phyloP scores from a whole-genome alignment of 2,797 vertebrate species.

The Florisuga fusca region DNA sequence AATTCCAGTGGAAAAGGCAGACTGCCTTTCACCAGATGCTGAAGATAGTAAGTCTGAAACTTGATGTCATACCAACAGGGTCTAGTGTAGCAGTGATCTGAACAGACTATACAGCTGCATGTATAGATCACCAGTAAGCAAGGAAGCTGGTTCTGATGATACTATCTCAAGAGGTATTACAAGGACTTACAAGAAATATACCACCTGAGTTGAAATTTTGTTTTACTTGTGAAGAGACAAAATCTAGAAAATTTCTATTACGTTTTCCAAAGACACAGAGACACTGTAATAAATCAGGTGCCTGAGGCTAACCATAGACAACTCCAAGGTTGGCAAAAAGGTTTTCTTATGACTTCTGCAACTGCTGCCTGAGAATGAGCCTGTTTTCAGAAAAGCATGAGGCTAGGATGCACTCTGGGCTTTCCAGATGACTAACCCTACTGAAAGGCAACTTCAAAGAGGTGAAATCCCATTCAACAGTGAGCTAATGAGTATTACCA shows the following conservation, averaged over 20 bases:
- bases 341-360: background rate
- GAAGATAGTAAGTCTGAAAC: background rate
- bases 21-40: background rate
- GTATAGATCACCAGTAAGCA: background rate
- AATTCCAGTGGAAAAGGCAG: background rate
- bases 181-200: background rate
- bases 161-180: background rate
- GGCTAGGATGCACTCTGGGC: background rate
- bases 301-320: background rate
- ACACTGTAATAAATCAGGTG: background rate
- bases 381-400: background rate
- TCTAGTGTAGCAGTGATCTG: background rate
- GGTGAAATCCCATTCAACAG: background rate
- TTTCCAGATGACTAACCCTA: background rate
- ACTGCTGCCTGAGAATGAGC: background rate
- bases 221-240: background rate
- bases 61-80: background rate
- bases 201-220: background rate
- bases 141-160: background rate
- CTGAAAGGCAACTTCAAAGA: background rate
- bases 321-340: background rate
- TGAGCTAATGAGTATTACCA: background rate
- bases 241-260: background rate
- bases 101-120: background rate
- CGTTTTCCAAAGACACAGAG: background rate